These are phyloP conservation scores for Cyphomyrus plagiostoma DNA, from an alignment of 2,113 vertebrate genomes.

Conservation along the genomic window DNA sequence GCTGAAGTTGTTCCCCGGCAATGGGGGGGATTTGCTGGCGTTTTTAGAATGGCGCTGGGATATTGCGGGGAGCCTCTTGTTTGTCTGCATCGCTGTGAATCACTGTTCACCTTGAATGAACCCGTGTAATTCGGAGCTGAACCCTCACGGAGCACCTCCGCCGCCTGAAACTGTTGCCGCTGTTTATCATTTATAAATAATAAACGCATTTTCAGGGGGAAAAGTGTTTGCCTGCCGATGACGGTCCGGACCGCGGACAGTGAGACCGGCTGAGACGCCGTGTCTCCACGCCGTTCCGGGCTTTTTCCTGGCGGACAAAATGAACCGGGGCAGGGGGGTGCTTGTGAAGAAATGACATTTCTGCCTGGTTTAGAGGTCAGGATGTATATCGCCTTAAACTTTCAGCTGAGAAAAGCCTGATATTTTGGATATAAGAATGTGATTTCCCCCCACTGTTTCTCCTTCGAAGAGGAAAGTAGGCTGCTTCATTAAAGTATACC, in stretches of 20 bases:
- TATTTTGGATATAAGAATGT: background rate
- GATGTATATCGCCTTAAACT: background rate
- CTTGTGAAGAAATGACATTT: background rate
- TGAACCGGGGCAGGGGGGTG: background rate
- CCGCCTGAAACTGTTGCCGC: constrained; percentile 27
- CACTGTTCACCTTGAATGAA: constrained; percentile 31
- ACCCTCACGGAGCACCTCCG: constrained; percentile 26
- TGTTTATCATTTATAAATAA: too few relatives aligned
- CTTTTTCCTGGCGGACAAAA: background rate
- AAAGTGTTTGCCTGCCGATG: background rate
- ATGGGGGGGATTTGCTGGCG: background rate
- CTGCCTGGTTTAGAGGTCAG: background rate
- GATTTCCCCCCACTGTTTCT: background rate
- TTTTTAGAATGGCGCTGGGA: background rate
- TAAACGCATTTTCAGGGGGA: constrained; percentile 29
- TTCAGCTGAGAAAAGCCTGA: background rate
- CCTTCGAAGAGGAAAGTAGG: background rate
- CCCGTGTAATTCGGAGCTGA: constrained; percentile 8
- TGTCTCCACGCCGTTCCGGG: background rate
- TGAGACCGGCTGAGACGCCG: background rate
- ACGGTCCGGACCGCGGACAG: background rate
- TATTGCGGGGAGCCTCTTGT: background rate
- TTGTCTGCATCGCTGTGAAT: constrained; percentile 21
- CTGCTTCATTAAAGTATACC: background rate
- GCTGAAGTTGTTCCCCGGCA: background rate